A percentile compares a stretch with the other conserved stretches of the same genome.
Evolutionary conservation across 2,888 invertebrate species (phyloP).

Genomic region (Rhyacophila evoluta): DNA sequence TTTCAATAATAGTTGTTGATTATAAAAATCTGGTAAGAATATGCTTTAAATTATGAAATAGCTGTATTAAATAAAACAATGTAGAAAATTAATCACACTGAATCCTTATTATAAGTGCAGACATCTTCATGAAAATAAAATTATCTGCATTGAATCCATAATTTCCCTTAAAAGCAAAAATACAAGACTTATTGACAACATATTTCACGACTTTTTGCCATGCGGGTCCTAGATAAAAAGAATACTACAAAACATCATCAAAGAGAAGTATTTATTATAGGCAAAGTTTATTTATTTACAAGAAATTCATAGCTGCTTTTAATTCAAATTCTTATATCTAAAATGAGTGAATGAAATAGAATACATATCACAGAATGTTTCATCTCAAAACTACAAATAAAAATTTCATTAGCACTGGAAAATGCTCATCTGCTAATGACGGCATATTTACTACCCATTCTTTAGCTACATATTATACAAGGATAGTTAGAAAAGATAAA

Average conservation of each 20-base stretch:
- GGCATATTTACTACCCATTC: neutral
- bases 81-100: neutral
- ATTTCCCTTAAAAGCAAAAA: neutral
- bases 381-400: conserved; percentile 43
- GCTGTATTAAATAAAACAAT: neutral
- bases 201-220: neutral
- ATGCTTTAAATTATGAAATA: too few species aligned
- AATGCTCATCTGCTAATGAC: neutral
- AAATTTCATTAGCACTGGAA: conserved; percentile 38
- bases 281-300: conserved; percentile 20
- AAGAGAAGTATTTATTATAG: too few species aligned
- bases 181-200: neutral
- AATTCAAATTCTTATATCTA: conserved; percentile 15
- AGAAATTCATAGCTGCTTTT: conserved; percentile 27
- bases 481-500: conserved; percentile 11
- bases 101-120: neutral
- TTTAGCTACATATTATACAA: neutral
- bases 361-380: conserved; percentile 55
- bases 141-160: neutral
- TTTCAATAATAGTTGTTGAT: too few species aligned
- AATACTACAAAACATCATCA: neutral
- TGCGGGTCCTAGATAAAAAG: too few species aligned
- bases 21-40: too few species aligned
- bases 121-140: neutral
- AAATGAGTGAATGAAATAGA: conserved; percentile 53